Percentiles rank a stretch among this genome's conserved stretches.
These are phyloP conservation scores for Rotaria socialis DNA, from an alignment of 2,888 invertebrate genomes.

Conservation along the genomic window DNA sequence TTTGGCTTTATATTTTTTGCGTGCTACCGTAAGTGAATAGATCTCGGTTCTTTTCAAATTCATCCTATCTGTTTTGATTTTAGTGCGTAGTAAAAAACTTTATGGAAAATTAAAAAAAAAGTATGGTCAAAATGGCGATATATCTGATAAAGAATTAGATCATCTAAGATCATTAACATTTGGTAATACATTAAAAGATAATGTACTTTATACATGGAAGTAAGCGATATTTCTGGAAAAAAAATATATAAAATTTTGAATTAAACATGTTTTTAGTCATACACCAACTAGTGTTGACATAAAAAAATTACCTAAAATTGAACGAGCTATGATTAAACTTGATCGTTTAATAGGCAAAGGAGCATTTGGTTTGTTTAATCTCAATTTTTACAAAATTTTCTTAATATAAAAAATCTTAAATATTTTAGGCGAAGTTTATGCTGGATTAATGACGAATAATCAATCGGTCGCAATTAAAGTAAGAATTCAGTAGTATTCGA, in stretches of 20 bases:
- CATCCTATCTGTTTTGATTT: background rate
- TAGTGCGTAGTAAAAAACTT: background rate
- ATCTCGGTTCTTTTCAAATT: background rate
- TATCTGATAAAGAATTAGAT: conserved; percentile 22
- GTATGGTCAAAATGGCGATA: background rate
- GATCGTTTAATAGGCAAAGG: conserved; percentile 19
- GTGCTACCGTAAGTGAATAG: background rate
- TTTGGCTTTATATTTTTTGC: conserved; percentile 4
- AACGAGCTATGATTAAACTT: conserved; percentile 1
- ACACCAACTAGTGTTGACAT: conserved; percentile 13
- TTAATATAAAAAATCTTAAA: background rate
- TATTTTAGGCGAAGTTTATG: conserved; percentile 11
- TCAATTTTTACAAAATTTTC: too few species aligned
- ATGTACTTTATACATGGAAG: conserved; percentile 35
- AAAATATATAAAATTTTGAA: too few species aligned
- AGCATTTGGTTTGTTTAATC: background rate
- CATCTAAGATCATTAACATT: background rate
- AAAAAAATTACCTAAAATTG: background rate
- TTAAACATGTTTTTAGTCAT: background rate
- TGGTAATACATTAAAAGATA: background rate
- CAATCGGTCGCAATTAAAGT: background rate
- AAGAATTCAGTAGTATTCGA: too few species aligned
- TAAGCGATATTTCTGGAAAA: background rate
- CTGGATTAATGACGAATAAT: background rate
- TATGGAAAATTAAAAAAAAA: conserved; percentile 12